Conservation (phyloP, 2,888 invertebrate genomes). For the Lysandra coridon region DNA sequence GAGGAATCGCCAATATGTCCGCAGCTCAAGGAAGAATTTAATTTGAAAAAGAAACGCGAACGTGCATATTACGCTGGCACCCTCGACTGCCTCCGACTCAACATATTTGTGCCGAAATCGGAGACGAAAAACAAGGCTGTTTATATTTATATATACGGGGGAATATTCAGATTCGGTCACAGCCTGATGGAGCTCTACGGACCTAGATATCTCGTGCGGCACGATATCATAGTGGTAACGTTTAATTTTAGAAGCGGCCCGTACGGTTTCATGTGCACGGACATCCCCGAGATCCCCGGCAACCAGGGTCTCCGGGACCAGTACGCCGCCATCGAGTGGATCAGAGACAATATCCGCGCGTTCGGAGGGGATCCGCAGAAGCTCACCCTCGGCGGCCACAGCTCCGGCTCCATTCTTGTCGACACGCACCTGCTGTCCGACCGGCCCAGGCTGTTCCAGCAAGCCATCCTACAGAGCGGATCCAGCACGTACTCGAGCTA, state of each 20-base stretch:
- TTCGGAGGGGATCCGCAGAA: background rate
- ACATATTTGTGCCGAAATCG: background rate
- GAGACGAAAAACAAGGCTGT: background rate
- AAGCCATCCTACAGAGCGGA: background rate
- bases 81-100: background rate
- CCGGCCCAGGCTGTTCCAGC: background rate
- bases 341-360: background rate
- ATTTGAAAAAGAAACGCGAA: background rate
- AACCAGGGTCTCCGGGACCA: background rate
- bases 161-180: background rate
- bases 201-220: background rate
- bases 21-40: background rate
- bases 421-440: background rate
- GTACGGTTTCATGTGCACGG: background rate
- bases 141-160: background rate
- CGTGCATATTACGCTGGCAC: background rate
- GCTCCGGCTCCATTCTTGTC: background rate
- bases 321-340: background rate
- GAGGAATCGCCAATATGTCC: background rate
- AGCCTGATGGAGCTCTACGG: background rate
- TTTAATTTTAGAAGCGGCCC: background rate
- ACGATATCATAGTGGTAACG: background rate
- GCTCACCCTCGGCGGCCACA: background rate
- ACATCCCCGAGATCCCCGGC: background rate
- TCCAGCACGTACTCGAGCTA: background rate